Evolutionary conservation across 2,888 invertebrate genomes (phyloP).

Genomic region (Cyclophora punctaria): DNA sequence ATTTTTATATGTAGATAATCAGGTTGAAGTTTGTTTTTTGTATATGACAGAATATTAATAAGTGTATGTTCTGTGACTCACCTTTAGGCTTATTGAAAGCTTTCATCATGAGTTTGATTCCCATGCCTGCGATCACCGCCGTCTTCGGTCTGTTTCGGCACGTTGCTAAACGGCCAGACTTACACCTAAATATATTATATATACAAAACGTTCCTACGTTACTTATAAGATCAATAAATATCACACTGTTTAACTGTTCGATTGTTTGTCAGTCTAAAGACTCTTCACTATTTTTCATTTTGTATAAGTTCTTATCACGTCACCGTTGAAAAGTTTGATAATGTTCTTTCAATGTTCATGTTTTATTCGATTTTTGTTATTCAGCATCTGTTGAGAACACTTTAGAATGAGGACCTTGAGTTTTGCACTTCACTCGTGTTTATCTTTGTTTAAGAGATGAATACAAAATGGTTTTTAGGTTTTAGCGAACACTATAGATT

Average conservation of each 20-base stretch:
- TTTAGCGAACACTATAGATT: neutral
- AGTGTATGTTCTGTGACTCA: constrained; percentile 43
- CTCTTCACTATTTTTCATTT: constrained; percentile 74
- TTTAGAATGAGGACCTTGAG: constrained; percentile 13
- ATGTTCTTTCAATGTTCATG: constrained; percentile 33
- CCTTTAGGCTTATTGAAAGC: constrained; percentile 90
- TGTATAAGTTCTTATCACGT: constrained; percentile 53
- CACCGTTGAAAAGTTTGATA: constrained; percentile 45
- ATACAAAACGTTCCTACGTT: constrained; percentile 35
- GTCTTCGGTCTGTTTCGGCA: constrained; percentile 53
- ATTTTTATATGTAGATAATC: no score
- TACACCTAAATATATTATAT: constrained; percentile 26
- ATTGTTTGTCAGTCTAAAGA: constrained; percentile 56
- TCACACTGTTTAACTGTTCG: constrained; percentile 51
- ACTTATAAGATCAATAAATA: constrained; percentile 62
- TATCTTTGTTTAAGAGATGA: constrained; percentile 9
- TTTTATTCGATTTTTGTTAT: constrained; percentile 29
- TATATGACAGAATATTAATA: no score
- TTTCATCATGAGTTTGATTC: constrained; percentile 91
- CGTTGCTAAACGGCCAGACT: constrained; percentile 27
- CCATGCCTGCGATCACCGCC: constrained; percentile 81
- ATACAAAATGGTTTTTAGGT: constrained; percentile 7
- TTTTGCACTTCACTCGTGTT: constrained; percentile 18
- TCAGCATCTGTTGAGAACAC: constrained; percentile 39
- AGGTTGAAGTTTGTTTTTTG: no score